A percentile compares a stretch with the other conserved stretches of the same genome.
Conservation (phyloP, 2,113 vertebrate species). For the Blennius ocellaris region DNA sequence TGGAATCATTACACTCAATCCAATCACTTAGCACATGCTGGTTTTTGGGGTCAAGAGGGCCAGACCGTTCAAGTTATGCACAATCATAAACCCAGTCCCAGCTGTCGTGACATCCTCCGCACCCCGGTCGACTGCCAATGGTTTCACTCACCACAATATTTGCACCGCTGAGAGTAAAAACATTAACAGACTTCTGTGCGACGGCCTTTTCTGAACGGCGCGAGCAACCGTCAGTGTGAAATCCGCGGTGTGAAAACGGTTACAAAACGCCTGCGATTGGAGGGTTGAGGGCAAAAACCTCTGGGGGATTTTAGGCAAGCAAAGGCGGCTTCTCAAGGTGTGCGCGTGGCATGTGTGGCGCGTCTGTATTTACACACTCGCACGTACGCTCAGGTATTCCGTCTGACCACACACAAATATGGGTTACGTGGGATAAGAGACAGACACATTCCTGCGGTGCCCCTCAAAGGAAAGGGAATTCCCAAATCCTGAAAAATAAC, state of each 20-base stretch:
- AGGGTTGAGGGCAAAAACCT: slow-evolving; percentile 53
- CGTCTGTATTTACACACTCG: slow-evolving; percentile 42
- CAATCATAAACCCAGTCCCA: slow-evolving; percentile 60
- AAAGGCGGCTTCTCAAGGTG: slow-evolving; percentile 79
- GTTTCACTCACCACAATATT: slow-evolving; percentile 73
- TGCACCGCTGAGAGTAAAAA: slow-evolving; percentile 71
- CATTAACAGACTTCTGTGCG: slow-evolving; percentile 53
- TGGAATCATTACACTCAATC: slow-evolving; percentile 44
- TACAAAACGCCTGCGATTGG: slow-evolving; percentile 30
- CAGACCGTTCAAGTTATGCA: slow-evolving; percentile 59
- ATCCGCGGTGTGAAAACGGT: slow-evolving; percentile 15
- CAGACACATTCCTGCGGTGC: slow-evolving; percentile 90
- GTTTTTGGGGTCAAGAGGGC: slow-evolving; percentile 64
- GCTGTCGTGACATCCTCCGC: slow-evolving; percentile 54
- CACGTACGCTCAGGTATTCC: slow-evolving; percentile 56
- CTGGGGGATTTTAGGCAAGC: slow-evolving; percentile 76
- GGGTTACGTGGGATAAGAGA: slow-evolving; percentile 79
- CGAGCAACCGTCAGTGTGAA: slow-evolving; percentile 41
- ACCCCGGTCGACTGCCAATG: slow-evolving; percentile 47
- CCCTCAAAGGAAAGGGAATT: slow-evolving; percentile 85
- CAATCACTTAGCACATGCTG: slow-evolving; percentile 44
- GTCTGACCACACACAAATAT: slow-evolving; percentile 70
- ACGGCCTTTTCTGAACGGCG: slow-evolving; percentile 46
- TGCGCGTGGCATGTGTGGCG: slow-evolving; percentile 50
- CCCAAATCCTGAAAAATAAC: slow-evolving; percentile 77